Evolutionary conservation across 2,888 invertebrate genomes (phyloP).

Genomic region (Tetranychus truncatus): DNA sequence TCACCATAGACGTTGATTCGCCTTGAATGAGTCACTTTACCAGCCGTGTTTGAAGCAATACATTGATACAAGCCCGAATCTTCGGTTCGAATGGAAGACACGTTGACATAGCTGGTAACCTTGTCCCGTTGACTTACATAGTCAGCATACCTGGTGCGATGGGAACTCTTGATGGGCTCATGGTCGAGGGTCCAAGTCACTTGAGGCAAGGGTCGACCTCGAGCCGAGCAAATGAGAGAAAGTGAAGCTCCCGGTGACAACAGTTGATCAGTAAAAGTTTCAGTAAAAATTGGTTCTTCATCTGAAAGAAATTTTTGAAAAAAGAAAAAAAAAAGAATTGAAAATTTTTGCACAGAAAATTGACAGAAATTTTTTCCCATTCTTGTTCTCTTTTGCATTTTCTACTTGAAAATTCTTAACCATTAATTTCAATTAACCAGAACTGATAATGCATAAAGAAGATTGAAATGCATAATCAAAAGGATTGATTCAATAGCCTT

Average conservation of each 20-base stretch:
- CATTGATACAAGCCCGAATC: slow-evolving; percentile 28
- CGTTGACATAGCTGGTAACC: slow-evolving; percentile 23
- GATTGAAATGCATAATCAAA: neutral
- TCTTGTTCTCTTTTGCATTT: neutral
- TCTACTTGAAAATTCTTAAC: no score
- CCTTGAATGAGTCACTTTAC: slow-evolving; percentile 22
- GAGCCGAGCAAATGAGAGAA: slow-evolving; percentile 23
- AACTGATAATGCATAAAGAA: neutral
- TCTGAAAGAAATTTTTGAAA: slow-evolving; percentile 29
- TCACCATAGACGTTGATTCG: slow-evolving; percentile 27
- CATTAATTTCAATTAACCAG: slow-evolving; percentile 6
- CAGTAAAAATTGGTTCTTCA: slow-evolving; percentile 31
- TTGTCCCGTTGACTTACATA: slow-evolving; percentile 22
- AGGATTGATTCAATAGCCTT: neutral
- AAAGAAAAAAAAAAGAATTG: slow-evolving; percentile 7
- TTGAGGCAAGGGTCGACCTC: slow-evolving; percentile 26
- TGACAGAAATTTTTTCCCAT: neutral
- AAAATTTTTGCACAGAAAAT: no score
- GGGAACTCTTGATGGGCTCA: slow-evolving; percentile 20
- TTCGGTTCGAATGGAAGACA: slow-evolving; percentile 23
- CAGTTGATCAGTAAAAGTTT: slow-evolving; percentile 26
- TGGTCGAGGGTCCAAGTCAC: slow-evolving; percentile 26
- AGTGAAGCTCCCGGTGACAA: slow-evolving; percentile 25
- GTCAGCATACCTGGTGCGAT: slow-evolving; percentile 21
- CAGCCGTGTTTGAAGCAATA: slow-evolving; percentile 25